Base-by-base conservation (phyloP, 2,888 invertebrate species). In the Pristionchus entomophagus region DNA sequence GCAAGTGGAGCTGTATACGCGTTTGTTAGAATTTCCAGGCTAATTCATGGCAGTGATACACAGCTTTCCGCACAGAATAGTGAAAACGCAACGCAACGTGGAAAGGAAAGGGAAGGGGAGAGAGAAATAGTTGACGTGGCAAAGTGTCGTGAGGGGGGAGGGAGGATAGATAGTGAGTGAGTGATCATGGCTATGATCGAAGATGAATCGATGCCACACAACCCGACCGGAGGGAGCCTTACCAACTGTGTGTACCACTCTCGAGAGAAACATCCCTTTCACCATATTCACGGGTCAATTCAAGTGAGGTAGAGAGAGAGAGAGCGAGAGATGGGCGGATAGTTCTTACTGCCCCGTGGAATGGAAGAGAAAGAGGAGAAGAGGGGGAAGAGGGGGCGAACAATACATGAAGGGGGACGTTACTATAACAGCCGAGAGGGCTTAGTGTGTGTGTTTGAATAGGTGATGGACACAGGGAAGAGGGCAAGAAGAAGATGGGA, bases 371-470 rank as follows among this genome's bases (percentile, higher is more conserved):
- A 51, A 14, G 19, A 22, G 80, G 22, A 51, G 73, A 45, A 35
- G 73, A 41, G 32, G 29, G 45, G 41, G 45, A 29, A 77, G 78
- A 45, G 6, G 32, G 29, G 53, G 35, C 26, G 80, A 80, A 80
- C 53, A 73, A 73, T 73, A 73, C 73, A 73, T 73, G 73, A 73
- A 73, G 35, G 65, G 65, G 35, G n/a, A n/a, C 41, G 41, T 73
- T 73, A 73, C 73, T 73, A 73, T 73, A 73, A 73, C 73, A 73
- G 45, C 69, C 29, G 26, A 53, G 82, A 82, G 82, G 56, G 53
- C 32, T n/a, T n/a, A n/a, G n/a, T n/a, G n/a, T n/a, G n/a, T n/a
- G 51, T 80, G 78, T 80, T 80, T 80, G 78, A 80, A 51, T 80
- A 51, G 78, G 26, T 17, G 78, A 22, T 80, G 53, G 53, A 81